phyloP scores from a whole-genome alignment of 2,888 invertebrate genomes.

The Dysmachus trigonus region DNA sequence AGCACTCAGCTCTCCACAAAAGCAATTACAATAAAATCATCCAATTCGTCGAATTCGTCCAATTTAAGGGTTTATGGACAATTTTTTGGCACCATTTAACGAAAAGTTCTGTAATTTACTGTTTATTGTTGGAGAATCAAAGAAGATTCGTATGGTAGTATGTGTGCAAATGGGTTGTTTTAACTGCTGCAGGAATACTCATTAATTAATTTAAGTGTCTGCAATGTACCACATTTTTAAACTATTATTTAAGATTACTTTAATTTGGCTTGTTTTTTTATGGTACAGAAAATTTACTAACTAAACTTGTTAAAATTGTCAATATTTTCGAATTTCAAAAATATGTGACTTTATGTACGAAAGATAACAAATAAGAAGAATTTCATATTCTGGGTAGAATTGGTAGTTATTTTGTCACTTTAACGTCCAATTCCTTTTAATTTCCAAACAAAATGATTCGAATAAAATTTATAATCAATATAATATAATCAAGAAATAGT shows the following conservation, averaged over 20 bases:
- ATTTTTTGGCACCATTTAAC: background rate
- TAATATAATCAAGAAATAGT: no score
- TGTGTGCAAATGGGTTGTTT: background rate
- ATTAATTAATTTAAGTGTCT: background rate
- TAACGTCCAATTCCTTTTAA: no score
- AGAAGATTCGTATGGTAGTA: background rate
- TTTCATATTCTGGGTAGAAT: no score
- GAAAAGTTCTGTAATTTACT: background rate
- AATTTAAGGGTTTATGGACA: background rate
- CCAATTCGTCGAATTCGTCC: background rate
- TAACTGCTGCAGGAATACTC: background rate
- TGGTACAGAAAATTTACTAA: no score
- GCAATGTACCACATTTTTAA: background rate
- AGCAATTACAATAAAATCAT: background rate
- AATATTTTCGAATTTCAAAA: no score
- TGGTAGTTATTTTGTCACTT: no score
- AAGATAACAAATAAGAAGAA: no score
- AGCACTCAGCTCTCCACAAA: background rate
- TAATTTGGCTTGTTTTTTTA: no score
- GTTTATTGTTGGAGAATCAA: background rate
- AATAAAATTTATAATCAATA: no score
- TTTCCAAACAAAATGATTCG: no score
- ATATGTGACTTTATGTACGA: no score
- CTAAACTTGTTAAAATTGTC: no score
- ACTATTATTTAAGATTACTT: background rate